These are phyloP conservation scores for Argyrosomus japonicus DNA, from an alignment of 2,113 vertebrate genomes.

Conservation along the genomic window DNA sequence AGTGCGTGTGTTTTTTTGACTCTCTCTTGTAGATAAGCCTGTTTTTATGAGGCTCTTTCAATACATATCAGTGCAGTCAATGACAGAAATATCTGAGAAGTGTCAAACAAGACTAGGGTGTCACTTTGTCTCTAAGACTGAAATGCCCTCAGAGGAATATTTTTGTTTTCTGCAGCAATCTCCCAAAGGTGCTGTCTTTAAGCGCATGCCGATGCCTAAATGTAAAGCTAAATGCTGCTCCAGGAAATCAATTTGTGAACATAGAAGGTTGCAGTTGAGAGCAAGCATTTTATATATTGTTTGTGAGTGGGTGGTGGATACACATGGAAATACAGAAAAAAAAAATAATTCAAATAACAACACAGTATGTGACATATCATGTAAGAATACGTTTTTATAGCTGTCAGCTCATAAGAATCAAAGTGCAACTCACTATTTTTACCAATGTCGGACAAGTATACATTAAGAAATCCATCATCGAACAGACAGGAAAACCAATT, in stretches of 20 bases:
- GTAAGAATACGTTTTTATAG: not conserved
- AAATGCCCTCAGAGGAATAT: not conserved
- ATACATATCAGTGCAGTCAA: conserved; percentile 8
- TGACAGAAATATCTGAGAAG: conserved; percentile 37
- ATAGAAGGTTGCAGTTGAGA: not conserved
- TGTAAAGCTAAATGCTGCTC: not conserved
- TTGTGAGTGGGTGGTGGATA: not conserved
- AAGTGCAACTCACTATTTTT: not conserved
- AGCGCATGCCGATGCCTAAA: not conserved
- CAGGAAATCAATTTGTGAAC: conserved; percentile 3
- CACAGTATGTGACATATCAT: not conserved
- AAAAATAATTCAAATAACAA: too few species aligned
- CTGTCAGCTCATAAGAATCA: not conserved
- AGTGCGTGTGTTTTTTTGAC: not conserved
- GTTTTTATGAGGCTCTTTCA: conserved; percentile 14
- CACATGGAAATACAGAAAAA: not conserved
- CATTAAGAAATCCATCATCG: conserved; percentile 11
- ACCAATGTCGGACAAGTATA: not conserved
- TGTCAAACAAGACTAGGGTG: conserved; percentile 32
- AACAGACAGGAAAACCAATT: conserved; percentile 8
- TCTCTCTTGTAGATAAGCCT: conserved; percentile 22
- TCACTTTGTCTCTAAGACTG: conserved; percentile 23
- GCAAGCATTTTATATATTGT: not conserved
- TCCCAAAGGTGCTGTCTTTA: not conserved
- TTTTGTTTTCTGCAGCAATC: conserved; percentile 1